Evolutionary conservation across 2,797 vertebrate genomes (phyloP).

Genomic region (Poliocrania exsul): DNA sequence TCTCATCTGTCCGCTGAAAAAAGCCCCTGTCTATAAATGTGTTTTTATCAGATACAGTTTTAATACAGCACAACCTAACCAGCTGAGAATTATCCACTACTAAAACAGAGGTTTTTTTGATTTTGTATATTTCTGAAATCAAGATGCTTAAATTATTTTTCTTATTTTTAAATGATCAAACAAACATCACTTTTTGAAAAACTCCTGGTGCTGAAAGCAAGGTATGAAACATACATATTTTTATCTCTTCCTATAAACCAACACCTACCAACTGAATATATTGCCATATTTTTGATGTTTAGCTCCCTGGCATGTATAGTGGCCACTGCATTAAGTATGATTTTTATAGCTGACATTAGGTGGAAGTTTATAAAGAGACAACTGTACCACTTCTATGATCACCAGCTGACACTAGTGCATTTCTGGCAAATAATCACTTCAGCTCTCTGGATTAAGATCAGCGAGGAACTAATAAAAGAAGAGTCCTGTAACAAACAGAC

Average conservation of each 20-base stretch:
- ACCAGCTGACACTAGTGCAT: slow-evolving; percentile 56
- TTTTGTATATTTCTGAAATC: background rate
- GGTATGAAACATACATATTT: background rate
- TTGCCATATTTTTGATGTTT: background rate
- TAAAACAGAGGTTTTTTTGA: background rate
- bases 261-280: background rate
- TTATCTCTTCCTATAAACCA: background rate
- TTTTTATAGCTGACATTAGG: slow-evolving; percentile 14
- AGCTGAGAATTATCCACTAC: background rate
- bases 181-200: background rate
- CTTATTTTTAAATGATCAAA: background rate
- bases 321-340: background rate
- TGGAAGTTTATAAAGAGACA: slow-evolving; percentile 44
- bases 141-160: background rate
- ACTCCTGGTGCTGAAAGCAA: background rate
- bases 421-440: slow-evolving; percentile 66
- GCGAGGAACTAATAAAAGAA: slow-evolving; percentile 67
- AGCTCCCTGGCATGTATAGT: background rate
- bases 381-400: slow-evolving; percentile 31
- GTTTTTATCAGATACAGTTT: background rate
- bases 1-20: background rate
- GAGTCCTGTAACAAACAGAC: slow-evolving; percentile 70
- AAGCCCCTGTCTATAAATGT: background rate
- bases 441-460: slow-evolving; percentile 73
- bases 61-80: background rate